Evolutionary conservation across 2,888 invertebrate genomes (phyloP), one percentile per base, ranked within the genome.

Genomic region (Agapetus fuscipes): DNA sequence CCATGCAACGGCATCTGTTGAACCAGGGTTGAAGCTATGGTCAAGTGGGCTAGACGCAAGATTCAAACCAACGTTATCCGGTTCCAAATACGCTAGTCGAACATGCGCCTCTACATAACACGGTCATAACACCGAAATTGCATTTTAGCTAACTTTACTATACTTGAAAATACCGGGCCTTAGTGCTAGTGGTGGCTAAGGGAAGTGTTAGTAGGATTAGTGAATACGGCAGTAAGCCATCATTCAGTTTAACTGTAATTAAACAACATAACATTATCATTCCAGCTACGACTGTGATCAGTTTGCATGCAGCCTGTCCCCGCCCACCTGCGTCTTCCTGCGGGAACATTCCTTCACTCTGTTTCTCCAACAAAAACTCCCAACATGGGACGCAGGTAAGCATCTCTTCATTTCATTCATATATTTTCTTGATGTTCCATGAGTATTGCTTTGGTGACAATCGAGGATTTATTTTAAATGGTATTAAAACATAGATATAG

Each of bases 251-350:
- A 20, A 4, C 20, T 20, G 4, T 6, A 20, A 20, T 20, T 20
- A 20, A 9, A 20, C 5, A 20, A 9, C 5, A 20, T 4, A 9
- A 20, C 9, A 9, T 20, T 20, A 20, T 10, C 10, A 11, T 44
- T 40, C 3, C 54, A 70, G 76, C 34, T 85, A 83, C 53, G 81
- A 83, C 50, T 72, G 77, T 40, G 54, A 61, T 1, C 72, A 72
- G 4, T 83, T 83, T 51, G 77, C 79, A 0, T 73, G 81, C 43
- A 80, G 80, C 1, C 63, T 89, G 3, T 80, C 80, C 1, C 64
- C 83, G 35, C 89, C 90, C 0, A 73, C 80, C 38, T 64, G 76
- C 2, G 63, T 80, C 5, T 64, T 76, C 34, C 54, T 88, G 1
- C 66, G 86, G 34, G 83, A 85, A 51, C 71, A 77, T 37, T 72